phyloP scores from a whole-genome alignment of 2,888 invertebrate species.

The Rotaria sp. region DNA sequence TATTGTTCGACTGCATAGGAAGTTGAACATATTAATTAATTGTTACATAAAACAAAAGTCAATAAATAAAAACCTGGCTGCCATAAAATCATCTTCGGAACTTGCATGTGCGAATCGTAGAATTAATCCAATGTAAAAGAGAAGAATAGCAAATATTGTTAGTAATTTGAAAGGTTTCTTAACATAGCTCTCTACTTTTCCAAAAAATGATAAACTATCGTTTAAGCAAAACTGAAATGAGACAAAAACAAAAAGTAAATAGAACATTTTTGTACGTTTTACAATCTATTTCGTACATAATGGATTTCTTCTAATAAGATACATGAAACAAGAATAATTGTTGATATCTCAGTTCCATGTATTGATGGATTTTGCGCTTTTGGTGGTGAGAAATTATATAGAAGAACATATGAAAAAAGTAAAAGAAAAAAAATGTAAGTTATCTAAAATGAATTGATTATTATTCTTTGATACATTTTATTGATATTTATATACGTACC shows the following conservation, averaged over 20 bases:
- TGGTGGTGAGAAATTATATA: not conserved
- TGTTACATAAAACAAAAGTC: too few species aligned
- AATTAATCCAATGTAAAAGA: not conserved
- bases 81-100: not conserved
- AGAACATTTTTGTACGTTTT: not conserved
- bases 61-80: not conserved
- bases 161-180: not conserved
- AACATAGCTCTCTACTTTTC: not conserved
- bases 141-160: not conserved
- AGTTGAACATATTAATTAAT: too few species aligned
- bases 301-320: constrained; percentile 9
- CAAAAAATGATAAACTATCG: not conserved
- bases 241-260: not conserved
- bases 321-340: not conserved
- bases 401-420: not conserved
- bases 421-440: not conserved
- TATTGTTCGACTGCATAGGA: too few species aligned
- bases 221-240: not conserved
- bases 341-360: not conserved
- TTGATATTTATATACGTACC: not conserved
- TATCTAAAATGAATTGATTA: not conserved
- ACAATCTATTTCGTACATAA: not conserved
- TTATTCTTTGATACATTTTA: too few species aligned
- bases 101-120: not conserved
- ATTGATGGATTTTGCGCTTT: not conserved